Base-by-base conservation (phyloP, 2,797 vertebrate genomes). In the Periparus ater region DNA sequence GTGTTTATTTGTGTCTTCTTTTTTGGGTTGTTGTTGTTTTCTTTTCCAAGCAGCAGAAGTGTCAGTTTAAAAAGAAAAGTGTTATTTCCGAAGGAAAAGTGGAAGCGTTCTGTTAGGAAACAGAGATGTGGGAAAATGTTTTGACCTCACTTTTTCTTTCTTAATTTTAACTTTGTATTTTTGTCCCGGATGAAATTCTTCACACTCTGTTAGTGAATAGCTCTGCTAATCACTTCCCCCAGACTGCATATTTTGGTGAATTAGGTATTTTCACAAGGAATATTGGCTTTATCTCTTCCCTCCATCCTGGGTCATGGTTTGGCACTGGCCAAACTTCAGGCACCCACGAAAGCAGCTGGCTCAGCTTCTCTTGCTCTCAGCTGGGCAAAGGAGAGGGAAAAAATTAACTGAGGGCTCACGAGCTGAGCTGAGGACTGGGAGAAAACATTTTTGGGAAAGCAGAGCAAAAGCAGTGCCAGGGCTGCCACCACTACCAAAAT, bases 311-410 rank as follows among this genome's bases (percentile, higher is more conserved):
- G 30, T 19, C 0, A 0, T 34, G 45, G 20, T 58, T 68, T 68
- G 36, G 30, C 36, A 12, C 45, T 58, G 54, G 54, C 63, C 44
- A 34, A 58, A 15, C 11, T 11, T 50, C 45, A 48, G 15, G 34
- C 10, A 48, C 7, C 12, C 51, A 57, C 11, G 2, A 48, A 40
- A 58, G 5, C 12, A 1, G 0, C 48, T 48, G 0, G 0, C 10
- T 68, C 44, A 58, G 25, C 54, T 67, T 48, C 77, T 29, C 44
- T 34, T 58, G 25, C 34, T n/a, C 44, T 80, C 54, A 50, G 25
- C 16, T 42, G 44, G 36, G 36, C 44, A 58, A 29, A 80, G 25
- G 54, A 50, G 34, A 58, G 53, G 34, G 3, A 29, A 40, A 54
- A 29, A 57, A 15, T n/a, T 19, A 58, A 48, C 54, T 16, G 25